Evolutionary conservation across 2,797 vertebrate species (phyloP), one percentile per base, ranked within the genome.

Genomic region (Pempheris klunzingeri): DNA sequence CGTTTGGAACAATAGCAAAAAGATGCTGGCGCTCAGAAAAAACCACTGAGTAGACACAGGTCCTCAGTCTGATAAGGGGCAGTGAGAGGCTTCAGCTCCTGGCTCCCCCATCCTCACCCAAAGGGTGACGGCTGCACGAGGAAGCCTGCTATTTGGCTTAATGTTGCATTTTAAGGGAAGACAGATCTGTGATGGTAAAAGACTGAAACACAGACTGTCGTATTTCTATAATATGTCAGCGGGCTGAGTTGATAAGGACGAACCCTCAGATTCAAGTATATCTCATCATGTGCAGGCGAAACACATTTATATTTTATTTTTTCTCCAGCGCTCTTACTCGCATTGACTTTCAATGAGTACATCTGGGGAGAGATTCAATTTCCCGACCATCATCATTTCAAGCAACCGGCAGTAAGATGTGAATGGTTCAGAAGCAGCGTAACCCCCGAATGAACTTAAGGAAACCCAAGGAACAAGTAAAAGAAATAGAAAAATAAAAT

Each of bases 381-480:
- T 50, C 17, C 17, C n/a, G 1, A 22, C 7, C 7, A 10, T 70
- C 60, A 4, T 65, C 47, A 43, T 41, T 43, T 38, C 30, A 38
- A 13, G n/a, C 46, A 17, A 26, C 17, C 20, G 28, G 28, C 43
- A 36, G 71, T 36, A 3, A 59, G 43, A 14, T 47, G 54, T 41
- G 39, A 18, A 6, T 17, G 18, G 66, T 53, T 30, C 18, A 60
- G 22, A 15, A 15, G 14, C 36, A 53, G 26, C 6, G 44, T 47
- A 10, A 72, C 53, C 68, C 10, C 52, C 20, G 18, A 17, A 32
- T 64, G 68, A 79, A 76, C 81, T n/a, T 3, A 3, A 32, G 22
- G 9, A 15, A n/a, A 46, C 15, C 2, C 24, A 10, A 50, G 8
- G 18, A 74, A 61, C 3, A 2, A 43, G 46, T 30, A 36, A 20